phyloP scores from a whole-genome alignment of 2,797 vertebrate genomes.

The Spea hammondii region DNA sequence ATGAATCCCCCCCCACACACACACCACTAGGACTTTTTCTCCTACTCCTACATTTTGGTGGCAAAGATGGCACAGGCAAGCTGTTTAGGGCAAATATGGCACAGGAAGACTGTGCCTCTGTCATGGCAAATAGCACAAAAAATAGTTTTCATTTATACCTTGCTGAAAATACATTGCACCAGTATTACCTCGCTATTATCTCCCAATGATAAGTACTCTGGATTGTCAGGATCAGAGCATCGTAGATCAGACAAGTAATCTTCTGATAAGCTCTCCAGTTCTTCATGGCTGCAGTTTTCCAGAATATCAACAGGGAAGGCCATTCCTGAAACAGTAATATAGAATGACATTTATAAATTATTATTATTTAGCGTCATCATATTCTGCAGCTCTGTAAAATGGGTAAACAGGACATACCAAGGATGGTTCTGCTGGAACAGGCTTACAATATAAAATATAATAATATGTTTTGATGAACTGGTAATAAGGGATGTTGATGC shows the following conservation, averaged over 20 bases:
- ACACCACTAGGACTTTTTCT: no score
- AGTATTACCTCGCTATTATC: constrained; percentile 70
- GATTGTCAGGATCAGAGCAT: constrained; percentile 61
- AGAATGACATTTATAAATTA: constrained; percentile 28
- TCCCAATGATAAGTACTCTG: constrained; percentile 69
- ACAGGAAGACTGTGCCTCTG: no score
- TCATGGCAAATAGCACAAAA: no score
- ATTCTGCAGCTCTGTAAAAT: no score
- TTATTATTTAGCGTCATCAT: not conserved
- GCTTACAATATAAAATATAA: no score
- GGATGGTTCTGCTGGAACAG: not conserved
- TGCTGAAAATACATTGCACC: not conserved
- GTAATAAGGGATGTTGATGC: not conserved
- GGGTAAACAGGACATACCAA: not conserved
- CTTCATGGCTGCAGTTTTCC: constrained; percentile 67
- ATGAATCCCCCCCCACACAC: no score
- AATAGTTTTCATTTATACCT: no score
- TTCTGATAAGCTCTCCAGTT: constrained; percentile 71
- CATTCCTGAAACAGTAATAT: constrained; percentile 66
- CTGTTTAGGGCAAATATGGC: no score
- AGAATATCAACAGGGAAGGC: constrained; percentile 84
- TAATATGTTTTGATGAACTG: not conserved
- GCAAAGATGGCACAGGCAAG: no score
- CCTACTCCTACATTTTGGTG: no score
- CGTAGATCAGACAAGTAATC: constrained; percentile 72